Evolutionary conservation across 2,113 vertebrate species (phyloP).

Genomic region (Dicaeum eximium): DNA sequence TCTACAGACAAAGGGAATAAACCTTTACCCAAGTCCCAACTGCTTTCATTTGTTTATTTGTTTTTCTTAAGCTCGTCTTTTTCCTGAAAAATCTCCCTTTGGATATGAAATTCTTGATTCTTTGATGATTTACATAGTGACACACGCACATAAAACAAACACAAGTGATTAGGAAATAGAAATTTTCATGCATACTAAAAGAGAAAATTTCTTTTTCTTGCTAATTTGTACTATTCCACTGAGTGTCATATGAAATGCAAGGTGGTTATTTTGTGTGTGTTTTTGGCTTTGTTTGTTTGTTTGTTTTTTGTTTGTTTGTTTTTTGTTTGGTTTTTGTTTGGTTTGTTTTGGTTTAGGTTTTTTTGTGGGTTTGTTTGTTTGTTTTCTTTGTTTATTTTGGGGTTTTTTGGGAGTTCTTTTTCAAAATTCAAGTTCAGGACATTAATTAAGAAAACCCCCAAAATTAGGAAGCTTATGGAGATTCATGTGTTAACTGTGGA

Average conservation of each 20-base stretch:
- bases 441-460: too few relatives aligned
- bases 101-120: not conserved
- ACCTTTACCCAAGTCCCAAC: not conserved
- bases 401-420: too few relatives aligned
- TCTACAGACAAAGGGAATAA: not conserved
- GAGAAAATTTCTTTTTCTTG: not conserved
- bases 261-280: accelerated
- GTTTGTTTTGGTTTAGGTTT: too few relatives aligned
- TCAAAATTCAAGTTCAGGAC: too few relatives aligned
- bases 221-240: not conserved
- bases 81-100: not conserved
- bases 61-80: not conserved
- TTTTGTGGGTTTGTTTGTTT: too few relatives aligned
- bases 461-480: accelerated
- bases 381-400: too few relatives aligned
- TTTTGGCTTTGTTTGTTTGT: not conserved
- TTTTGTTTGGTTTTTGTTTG: not conserved
- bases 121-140: not conserved
- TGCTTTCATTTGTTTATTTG: not conserved
- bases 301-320: too few relatives aligned
- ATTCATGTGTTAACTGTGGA: not conserved
- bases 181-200: not conserved
- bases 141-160: not conserved
- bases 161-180: not conserved
- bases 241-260: not conserved